phyloP scores from a whole-genome alignment of 2,797 vertebrate species.

The Chaenodraco wilsoni region DNA sequence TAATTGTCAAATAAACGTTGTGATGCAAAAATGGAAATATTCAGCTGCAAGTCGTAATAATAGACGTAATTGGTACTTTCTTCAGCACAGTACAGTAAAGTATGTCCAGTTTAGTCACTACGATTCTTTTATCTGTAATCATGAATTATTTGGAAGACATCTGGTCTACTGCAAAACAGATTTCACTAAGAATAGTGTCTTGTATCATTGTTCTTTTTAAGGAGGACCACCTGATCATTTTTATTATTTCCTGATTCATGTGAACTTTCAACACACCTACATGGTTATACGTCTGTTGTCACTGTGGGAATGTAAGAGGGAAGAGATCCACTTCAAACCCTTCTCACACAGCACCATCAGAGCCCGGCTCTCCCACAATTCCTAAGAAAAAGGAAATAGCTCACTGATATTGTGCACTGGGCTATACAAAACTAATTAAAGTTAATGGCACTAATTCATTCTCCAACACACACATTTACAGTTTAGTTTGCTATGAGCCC shows the following conservation, averaged over 20 bases:
- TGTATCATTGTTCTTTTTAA: neutral
- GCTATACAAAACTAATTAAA: slow-evolving; percentile 43
- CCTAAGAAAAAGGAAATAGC: slow-evolving; percentile 56
- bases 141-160: slow-evolving; percentile 1
- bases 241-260: neutral
- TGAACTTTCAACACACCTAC: neutral
- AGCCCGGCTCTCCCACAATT: slow-evolving; percentile 69
- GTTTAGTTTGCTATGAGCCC: slow-evolving; percentile 35
- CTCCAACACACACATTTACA: slow-evolving; percentile 51
- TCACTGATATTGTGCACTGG: slow-evolving; percentile 45
- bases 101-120: slow-evolving; percentile 6
- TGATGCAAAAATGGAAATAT: slow-evolving; percentile 39
- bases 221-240: slow-evolving; percentile 2
- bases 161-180: slow-evolving; percentile 2
- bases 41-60: slow-evolving; percentile 5
- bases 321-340: slow-evolving; percentile 13
- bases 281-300: neutral
- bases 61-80: neutral
- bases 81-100: neutral
- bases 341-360: slow-evolving; percentile 53
- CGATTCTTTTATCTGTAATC: slow-evolving; percentile 23
- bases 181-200: neutral
- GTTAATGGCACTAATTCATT: slow-evolving; percentile 54
- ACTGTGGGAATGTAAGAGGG: slow-evolving; percentile 2
- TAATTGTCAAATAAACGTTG: slow-evolving; percentile 17